Evolutionary conservation across 2,797 vertebrate species (phyloP).

Genomic region (Hylomyscus alleni): DNA sequence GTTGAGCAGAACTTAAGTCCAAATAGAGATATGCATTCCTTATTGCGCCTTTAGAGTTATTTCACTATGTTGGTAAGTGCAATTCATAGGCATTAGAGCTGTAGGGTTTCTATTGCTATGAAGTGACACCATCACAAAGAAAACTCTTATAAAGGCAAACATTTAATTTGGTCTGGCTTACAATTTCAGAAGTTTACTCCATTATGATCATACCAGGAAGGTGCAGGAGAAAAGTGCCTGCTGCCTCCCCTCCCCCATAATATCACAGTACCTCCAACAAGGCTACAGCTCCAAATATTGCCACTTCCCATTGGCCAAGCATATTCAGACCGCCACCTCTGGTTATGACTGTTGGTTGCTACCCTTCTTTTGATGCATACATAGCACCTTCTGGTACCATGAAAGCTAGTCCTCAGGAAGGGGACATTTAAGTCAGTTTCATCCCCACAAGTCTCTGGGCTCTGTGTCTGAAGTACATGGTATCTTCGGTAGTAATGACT

Average conservation of each 20-base stretch:
- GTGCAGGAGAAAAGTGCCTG: no score
- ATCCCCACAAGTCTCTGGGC: background rate
- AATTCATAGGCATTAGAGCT: background rate
- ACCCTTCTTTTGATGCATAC: background rate
- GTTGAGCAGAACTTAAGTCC: background rate
- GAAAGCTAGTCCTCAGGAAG: background rate
- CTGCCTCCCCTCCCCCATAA: no score
- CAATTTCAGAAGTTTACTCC: no score
- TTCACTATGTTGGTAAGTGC: background rate
- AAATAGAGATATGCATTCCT: background rate
- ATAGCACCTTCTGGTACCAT: background rate
- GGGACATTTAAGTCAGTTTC: background rate
- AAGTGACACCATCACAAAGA: no score
- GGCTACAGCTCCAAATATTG: no score
- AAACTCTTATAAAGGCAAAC: no score
- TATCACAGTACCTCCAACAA: no score
- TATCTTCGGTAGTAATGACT: background rate
- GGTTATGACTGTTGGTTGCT: background rate
- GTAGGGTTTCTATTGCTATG: no score
- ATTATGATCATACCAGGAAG: no score
- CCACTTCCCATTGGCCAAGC: no score
- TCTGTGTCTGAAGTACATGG: background rate
- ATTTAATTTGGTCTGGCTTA: no score
- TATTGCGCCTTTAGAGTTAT: background rate
- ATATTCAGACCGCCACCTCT: background rate